phyloP scores from a whole-genome alignment of 2,113 vertebrate species.

The Poicephalus gulielmi region DNA sequence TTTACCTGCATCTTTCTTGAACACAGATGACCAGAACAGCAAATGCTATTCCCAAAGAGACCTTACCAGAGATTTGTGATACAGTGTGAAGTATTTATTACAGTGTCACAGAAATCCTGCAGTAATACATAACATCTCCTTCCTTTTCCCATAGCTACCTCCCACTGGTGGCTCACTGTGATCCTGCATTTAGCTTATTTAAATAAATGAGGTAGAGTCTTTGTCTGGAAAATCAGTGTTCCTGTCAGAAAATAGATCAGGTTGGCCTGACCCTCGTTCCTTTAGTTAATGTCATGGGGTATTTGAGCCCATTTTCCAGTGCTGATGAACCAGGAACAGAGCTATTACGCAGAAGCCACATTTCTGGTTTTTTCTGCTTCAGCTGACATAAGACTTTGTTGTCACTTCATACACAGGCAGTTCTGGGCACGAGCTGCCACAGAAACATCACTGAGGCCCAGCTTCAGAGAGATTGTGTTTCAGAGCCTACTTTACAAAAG shows the following conservation, averaged over 20 bases:
- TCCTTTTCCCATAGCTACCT: neutral
- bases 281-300: slow-evolving; percentile 31
- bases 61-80: neutral
- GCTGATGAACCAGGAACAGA: neutral
- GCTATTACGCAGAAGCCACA: neutral
- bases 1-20: neutral
- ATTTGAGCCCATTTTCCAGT: neutral
- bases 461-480: neutral
- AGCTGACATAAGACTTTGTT: neutral
- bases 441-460: neutral
- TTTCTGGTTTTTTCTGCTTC: slow-evolving; percentile 28
- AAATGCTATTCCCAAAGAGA: neutral
- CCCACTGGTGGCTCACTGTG: neutral
- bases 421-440: slow-evolving; percentile 24
- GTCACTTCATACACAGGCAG: slow-evolving; percentile 12
- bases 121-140: neutral
- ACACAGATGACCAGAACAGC: neutral
- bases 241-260: slow-evolving; percentile 4
- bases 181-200: neutral
- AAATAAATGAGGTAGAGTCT: neutral
- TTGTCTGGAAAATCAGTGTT: neutral
- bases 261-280: slow-evolving; percentile 15
- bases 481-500: neutral
- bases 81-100: neutral
- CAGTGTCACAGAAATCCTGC: neutral